A percentile compares a stretch with the other conserved stretches of the same genome.
phyloP scores from a whole-genome alignment of 2,888 invertebrate genomes.

The Alviniconcha strummeri region DNA sequence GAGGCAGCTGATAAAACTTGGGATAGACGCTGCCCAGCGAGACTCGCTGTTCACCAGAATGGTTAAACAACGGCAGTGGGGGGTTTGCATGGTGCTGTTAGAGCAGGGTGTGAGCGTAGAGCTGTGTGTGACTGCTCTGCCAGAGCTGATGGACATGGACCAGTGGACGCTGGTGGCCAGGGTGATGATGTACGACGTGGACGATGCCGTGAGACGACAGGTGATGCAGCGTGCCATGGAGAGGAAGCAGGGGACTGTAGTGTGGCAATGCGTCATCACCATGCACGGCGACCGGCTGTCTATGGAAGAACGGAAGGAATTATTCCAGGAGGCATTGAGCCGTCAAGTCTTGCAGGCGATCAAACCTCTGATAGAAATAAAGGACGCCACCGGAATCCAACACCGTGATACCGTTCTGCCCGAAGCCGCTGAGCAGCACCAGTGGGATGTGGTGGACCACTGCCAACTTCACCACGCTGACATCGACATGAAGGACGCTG shows the following conservation, averaged over 20 bases:
- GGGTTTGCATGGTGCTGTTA: neutral
- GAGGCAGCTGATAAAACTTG: no score
- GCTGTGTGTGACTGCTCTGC: constrained; percentile 9
- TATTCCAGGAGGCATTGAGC: no score
- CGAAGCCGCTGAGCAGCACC: neutral
- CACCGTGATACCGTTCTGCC: constrained; percentile 11
- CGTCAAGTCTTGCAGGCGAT: no score
- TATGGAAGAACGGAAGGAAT: no score
- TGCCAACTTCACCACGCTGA: constrained; percentile 2
- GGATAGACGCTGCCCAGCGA: no score
- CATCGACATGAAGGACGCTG: constrained; percentile 8
- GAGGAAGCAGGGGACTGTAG: neutral
- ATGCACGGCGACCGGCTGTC: no score
- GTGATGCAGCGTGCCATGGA: constrained; percentile 5
- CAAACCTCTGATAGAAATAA: no score
- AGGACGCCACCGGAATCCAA: neutral
- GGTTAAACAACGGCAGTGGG: no score
- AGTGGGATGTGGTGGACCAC: constrained; percentile 18
- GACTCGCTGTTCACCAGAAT: no score
- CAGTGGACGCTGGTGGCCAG: constrained; percentile 23
- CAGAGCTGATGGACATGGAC: constrained; percentile 14
- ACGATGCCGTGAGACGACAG: constrained; percentile 9
- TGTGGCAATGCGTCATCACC: constrained; percentile 1
- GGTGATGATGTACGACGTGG: constrained; percentile 7
- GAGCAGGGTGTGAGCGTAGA: constrained; percentile 1